Evolutionary conservation across 2,888 invertebrate species (phyloP), one percentile per base, ranked within the genome.

Genomic region (Drosophila anomalipes): DNA sequence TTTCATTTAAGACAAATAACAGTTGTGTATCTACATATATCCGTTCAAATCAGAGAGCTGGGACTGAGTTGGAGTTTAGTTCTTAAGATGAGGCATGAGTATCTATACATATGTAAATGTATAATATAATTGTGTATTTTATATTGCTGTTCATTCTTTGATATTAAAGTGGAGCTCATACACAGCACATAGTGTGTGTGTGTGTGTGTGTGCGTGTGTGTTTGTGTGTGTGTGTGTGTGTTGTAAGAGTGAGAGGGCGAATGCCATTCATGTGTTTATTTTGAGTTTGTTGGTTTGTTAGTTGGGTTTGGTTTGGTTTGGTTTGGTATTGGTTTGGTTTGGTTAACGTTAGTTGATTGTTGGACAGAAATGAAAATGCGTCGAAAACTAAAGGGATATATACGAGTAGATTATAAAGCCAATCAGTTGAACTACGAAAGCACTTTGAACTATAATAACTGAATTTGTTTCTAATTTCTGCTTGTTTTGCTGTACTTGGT

Each of bases 371-470:
- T 61, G 32, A 70, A 71, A 73, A 79, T 56, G 62, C 70, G 63
- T 73, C 73, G 65, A 70, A 52, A 77, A 77, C 70, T 72, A 74
- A 73, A 69, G 66, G 52, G 49, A 65, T 49, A 58, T 49, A 58
- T 68, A 79, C 77, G 67, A 67, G 56, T 76, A 77, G 7, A 67
- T 64, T 61, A 64, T 71, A 57, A 82, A 76, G 88, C 89, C 86
- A 87, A 87, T 87, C 78, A 76, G 78, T 82, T 75, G 69, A 82
- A 87, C 89, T 87, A 87, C 87, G 64, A 79, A 81, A 89, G 86
- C 87, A 73, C 70, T 80, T 78, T 62, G 30, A 54, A 74, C 75
- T 66, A 60, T 44, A 57, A 41, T 16, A 47, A 53, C 59, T 58
- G 35, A 26, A 37, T 56, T 54, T 39, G 28, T 28, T 35, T 14